phyloP scores from a whole-genome alignment of 2,113 vertebrate species.

The Manacus vitellinus region DNA sequence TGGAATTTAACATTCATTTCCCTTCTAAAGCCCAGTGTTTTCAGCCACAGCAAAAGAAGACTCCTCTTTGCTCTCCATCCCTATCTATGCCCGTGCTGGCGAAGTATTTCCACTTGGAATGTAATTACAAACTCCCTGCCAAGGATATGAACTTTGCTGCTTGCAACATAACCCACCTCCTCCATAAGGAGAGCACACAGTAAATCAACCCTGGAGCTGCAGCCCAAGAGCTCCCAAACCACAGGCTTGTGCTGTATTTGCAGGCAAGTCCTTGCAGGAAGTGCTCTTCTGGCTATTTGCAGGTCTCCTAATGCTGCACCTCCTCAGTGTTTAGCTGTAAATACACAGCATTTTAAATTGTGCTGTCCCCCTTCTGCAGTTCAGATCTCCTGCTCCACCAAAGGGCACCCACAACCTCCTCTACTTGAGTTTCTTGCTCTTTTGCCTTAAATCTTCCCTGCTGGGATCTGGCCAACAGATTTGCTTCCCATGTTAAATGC shows the following conservation, averaged over 20 bases:
- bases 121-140: conserved; percentile 8
- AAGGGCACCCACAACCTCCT: not conserved
- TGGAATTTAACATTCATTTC: not conserved
- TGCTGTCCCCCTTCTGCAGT: not conserved
- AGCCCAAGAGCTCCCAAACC: not conserved
- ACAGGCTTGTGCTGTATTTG: not conserved
- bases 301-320: not conserved
- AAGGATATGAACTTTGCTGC: conserved; percentile 21
- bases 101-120: conserved; percentile 41
- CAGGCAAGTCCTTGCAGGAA: not conserved
- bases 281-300: not conserved
- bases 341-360: not conserved
- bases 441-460: not conserved
- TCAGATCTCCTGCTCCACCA: not conserved
- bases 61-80: not conserved
- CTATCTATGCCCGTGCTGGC: not conserved
- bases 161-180: conserved; percentile 31
- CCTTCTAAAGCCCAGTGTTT: not conserved
- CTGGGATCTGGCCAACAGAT: not conserved
- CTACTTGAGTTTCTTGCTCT: not conserved
- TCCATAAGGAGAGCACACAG: not conserved
- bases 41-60: not conserved
- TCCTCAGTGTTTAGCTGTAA: not conserved
- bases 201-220: not conserved
- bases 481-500: not conserved